Evolutionary conservation across 2,888 invertebrate genomes (phyloP).

Genomic region (Monopis laevigella): DNA sequence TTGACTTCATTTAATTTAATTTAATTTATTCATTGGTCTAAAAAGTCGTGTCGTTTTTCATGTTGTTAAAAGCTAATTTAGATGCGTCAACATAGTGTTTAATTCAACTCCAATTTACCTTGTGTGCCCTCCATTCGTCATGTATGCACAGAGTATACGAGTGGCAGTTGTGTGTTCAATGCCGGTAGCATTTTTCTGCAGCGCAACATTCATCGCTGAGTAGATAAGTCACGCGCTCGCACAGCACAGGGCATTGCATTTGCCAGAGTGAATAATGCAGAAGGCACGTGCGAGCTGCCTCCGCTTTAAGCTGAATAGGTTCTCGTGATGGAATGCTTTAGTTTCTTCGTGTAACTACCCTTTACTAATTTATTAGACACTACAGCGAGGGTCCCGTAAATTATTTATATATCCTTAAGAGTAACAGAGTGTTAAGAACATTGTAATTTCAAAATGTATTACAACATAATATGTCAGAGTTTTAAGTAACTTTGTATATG

Average conservation of each 20-base stretch:
- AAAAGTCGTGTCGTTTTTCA: background rate
- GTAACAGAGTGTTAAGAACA: too few relatives aligned
- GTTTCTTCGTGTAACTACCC: constrained; percentile 32
- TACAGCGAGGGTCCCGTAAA: background rate
- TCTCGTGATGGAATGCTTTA: constrained; percentile 40
- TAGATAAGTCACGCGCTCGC: constrained; percentile 52
- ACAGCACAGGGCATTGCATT: constrained; percentile 35
- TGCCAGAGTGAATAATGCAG: constrained; percentile 59
- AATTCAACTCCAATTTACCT: background rate
- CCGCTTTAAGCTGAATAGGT: constrained; percentile 7
- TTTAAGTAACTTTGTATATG: background rate
- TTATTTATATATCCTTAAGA: background rate
- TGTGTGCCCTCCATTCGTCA: constrained; percentile 17
- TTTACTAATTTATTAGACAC: background rate
- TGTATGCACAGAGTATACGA: constrained; percentile 27
- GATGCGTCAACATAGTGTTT: constrained; percentile 2
- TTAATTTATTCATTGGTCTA: constrained; percentile 2
- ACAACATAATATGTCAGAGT: background rate
- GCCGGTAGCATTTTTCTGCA: constrained; percentile 31
- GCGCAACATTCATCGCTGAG: constrained; percentile 38
- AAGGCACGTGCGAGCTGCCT: constrained; percentile 32
- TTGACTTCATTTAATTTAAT: too few relatives aligned
- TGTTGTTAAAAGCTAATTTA: constrained; percentile 3
- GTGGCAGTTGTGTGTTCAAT: constrained; percentile 2
- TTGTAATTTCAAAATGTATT: background rate